Base-by-base conservation (phyloP, 2,888 invertebrate genomes). In the Pseudococcus longispinus region DNA sequence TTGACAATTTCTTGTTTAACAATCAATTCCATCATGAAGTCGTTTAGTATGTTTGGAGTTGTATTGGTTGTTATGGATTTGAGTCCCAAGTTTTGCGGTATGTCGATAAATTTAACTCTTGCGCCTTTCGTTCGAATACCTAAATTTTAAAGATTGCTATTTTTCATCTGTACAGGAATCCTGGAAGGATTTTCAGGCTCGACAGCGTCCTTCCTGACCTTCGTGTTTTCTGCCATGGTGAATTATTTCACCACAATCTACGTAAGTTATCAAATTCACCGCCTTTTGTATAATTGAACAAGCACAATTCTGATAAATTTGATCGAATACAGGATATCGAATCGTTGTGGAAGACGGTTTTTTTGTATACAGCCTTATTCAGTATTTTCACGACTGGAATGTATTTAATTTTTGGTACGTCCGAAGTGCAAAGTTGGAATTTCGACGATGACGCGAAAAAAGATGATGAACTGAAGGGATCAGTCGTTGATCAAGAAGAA, bases 11-110 rank as follows among this genome's bases (percentile, higher is more conserved):
- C 15, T 29, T 46, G 51, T 44, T 15, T 51, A 1, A 5, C 55
- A 18, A 1, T 55, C 4, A 11, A 9, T 8, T 13, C 32, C 15
- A 11, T 83, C 55, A 4, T 55, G 1, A 2, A n/a, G 5, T 13
- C 13, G 1, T n/a, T 55, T 29, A n/a, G 29, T 18, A 23, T 0
- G 3, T 55, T 26, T 18, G 83, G 83, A 46, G 29, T n/a, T 15
- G 2, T 23, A 29, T 20, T 55, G 32, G 55, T 6, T 26, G n/a
- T 55, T 29, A n/a, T 83, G 29, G 83, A 83, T n/a, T 13, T 83
- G 83, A 83, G 83, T 29, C 83, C 83, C 8, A 83, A 55, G 23
- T 83, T 83, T 83, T 46, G 83, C 15, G 83, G 83, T 83, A 46
- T 11, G 42, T 46, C 13, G 37, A 37, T 37, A 37, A 37, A 37